Evolutionary conservation across 2,888 invertebrate species (phyloP), one percentile per base, ranked within the genome.

Genomic region (Macropis europaea): DNA sequence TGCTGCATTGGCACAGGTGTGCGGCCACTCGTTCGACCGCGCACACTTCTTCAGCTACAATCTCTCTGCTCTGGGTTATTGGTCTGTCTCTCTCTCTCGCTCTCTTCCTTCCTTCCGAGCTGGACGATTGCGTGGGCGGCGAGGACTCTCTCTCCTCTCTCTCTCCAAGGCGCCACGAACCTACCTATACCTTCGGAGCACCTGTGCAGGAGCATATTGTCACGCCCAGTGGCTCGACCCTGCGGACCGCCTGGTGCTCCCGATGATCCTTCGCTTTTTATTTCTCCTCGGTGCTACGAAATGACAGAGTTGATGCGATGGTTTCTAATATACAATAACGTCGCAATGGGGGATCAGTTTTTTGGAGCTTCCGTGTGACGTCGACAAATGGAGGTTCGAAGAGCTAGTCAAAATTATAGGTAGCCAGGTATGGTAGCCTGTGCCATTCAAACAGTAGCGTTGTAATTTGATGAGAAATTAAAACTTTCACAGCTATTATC

Each of bases 1-100:
- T 80, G 79, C 84, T 81, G 76, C 82, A 76, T 80, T 81, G 82
- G 78, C 81, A 81, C 85, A 86, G 82, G 84, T 84, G 85, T 82
- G 79, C 79, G 72, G 54, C 54, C 66, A 52, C 63, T 57, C 71
- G 71, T 56, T 63, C 53, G 63, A 66, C 60, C 36, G 66, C 70
- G 54, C 68, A 78, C 63, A 74, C 74, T 56, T 54, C 34, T 45
- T 72, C 52, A n/a, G 57, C 64, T 73, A 59, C 69, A 54, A 30
- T 50, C 59, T 24, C 59, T 36, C 54, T 34, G 5, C 19, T 30
- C 30, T 19, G 17, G 9, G 19, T 9, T 34, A 30, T n/a, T 24
- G 7, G 19, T 3, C 26, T 36, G 48, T 48, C 67, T 59, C 73
- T 45, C 63, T 69, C 28, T 69, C 68, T 64, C 43, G 56, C 57